Evolutionary conservation across 92 coral and sea anemone species (phyloP).

Genomic region (Zoanthus solanderi): DNA sequence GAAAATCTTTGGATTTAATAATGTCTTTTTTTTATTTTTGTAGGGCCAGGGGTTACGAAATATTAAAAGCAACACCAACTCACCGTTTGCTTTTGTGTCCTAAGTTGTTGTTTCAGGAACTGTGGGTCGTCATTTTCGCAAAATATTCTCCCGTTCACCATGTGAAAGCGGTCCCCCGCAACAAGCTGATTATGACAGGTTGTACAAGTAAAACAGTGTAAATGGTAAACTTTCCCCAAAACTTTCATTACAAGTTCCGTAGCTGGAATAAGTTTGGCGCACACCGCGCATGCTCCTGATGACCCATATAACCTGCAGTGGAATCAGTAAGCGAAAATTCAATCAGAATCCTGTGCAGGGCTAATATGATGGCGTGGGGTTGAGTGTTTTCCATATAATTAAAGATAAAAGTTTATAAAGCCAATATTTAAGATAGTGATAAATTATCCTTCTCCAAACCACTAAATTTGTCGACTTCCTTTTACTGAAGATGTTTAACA

Average conservation of each 20-base stretch:
- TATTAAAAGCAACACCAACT: conserved; percentile 29
- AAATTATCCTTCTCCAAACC: conserved; percentile 87
- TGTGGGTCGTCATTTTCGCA: conserved; percentile 97
- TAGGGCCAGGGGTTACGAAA: not conserved
- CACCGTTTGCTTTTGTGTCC: conserved; percentile 92
- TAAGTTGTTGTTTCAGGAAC: conserved; percentile 80
- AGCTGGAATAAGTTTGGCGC: conserved; percentile 95
- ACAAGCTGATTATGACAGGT: conserved; percentile 95
- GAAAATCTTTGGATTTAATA: not conserved
- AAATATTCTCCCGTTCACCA: conserved; percentile 95
- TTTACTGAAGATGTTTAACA: conserved; percentile 82
- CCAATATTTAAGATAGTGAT: conserved; percentile 94
- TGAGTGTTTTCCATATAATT: conserved; percentile 90
- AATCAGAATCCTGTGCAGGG: conserved; percentile 35
- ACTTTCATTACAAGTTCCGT: conserved; percentile 99
- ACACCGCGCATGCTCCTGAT: conserved; percentile 99
- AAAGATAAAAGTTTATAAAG: conserved; percentile 88
- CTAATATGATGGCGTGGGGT: conserved; percentile 83
- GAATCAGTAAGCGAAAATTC: conserved; percentile 38
- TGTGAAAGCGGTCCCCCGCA: conserved; percentile 97
- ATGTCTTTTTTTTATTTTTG: conserved; percentile 9
- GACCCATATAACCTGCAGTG: conserved; percentile 90
- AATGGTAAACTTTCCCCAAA: conserved; percentile 94
- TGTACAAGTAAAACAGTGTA: conserved; percentile 95
- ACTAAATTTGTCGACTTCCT: conserved; percentile 85